A percentile compares a stretch with the other conserved stretches of the same genome.
Evolutionary conservation across 2,113 vertebrate species (phyloP).

Genomic region (Tenebrosternarchus preto): DNA sequence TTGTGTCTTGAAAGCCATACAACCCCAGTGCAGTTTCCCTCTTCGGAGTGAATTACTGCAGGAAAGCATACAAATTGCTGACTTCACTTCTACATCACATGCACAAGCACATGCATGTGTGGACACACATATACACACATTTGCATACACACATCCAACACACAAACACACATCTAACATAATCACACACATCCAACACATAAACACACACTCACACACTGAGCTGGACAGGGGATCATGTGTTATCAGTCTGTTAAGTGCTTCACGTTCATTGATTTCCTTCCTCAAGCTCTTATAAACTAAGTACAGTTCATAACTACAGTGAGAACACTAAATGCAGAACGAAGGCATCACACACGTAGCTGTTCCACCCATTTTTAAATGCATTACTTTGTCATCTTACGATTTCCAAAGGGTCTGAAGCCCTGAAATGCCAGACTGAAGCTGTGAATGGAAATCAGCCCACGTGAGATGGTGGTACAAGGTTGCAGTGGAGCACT

Average conservation of each 20-base stretch:
- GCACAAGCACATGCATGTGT: no score
- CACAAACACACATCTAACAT: no score
- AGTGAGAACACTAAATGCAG: neutral
- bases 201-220: conserved; percentile 32
- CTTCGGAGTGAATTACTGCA: conserved; percentile 2
- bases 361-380: neutral
- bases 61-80: neutral
- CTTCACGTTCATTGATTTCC: neutral
- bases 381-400: neutral
- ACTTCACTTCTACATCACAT: neutral
- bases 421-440: conserved; percentile 5
- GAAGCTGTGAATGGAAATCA: neutral
- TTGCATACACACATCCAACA: neutral
- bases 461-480: neutral
- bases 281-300: neutral
- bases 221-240: no score
- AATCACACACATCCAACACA: no score
- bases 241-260: neutral
- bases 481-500: neutral
- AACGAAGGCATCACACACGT: neutral
- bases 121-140: no score
- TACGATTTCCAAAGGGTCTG: neutral
- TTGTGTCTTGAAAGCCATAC: conserved; percentile 59
- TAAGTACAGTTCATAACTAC: neutral
- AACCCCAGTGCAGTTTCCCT: conserved; percentile 31